A percentile compares a stretch with the other conserved stretches of the same genome.
Evolutionary conservation across 2,888 invertebrate species (phyloP).

Genomic region (Sarcophaga subvicina): DNA sequence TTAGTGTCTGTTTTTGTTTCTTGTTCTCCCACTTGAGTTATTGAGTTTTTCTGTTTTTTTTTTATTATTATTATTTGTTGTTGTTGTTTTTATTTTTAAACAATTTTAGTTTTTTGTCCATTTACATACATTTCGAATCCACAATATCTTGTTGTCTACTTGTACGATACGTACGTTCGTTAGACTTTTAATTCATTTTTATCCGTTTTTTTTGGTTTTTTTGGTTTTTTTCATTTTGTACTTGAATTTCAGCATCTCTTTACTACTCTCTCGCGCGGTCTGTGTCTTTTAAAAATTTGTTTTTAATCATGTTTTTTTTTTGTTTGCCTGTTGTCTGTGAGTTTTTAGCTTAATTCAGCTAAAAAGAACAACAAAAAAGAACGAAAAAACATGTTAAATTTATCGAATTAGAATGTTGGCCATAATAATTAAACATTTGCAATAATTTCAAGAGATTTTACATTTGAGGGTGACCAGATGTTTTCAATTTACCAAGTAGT

Average conservation of each 20-base stretch:
- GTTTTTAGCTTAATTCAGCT: constrained; percentile 42
- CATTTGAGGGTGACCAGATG: constrained; percentile 20
- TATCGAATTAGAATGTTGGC: constrained; percentile 52
- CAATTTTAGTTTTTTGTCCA: constrained; percentile 15
- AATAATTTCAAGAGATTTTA: constrained; percentile 14
- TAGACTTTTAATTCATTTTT: background rate
- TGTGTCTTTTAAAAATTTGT: background rate
- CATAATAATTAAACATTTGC: constrained; percentile 24
- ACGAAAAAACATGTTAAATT: constrained; percentile 40
- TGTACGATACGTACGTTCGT: constrained; percentile 4
- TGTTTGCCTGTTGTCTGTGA: constrained; percentile 18
- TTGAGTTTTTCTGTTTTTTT: constrained; percentile 15
- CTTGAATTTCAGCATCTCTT: background rate
- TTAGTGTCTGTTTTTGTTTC: constrained; percentile 49
- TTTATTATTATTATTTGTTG: background rate
- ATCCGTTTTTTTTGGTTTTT: background rate
- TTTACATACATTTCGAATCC: constrained; percentile 42
- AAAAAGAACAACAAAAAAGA: background rate
- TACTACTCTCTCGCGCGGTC: background rate
- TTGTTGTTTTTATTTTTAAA: constrained; percentile 12
- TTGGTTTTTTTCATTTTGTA: constrained; percentile 15
- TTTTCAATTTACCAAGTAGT: background rate
- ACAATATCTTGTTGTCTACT: constrained; percentile 17
- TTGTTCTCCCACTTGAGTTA: constrained; percentile 69
- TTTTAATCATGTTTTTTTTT: constrained; percentile 37